Evolutionary conservation across 2,113 vertebrate species (phyloP).

Genomic region (Stomatorhinus ivindoensis): DNA sequence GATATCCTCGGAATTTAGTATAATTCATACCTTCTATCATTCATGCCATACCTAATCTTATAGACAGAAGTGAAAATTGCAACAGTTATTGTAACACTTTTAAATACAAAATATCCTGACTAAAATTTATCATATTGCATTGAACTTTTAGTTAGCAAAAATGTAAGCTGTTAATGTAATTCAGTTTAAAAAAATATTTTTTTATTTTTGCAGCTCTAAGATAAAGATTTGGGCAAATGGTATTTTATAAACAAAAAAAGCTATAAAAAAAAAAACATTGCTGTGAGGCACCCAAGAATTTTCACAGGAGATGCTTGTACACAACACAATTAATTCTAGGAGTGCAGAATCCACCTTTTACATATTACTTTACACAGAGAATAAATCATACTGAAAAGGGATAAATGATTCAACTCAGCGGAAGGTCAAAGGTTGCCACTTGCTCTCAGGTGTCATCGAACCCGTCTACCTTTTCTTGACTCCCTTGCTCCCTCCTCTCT

Average conservation of each 20-base stretch:
- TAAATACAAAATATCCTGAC: background rate
- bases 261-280: background rate
- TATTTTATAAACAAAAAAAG: background rate
- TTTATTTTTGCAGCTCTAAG: background rate
- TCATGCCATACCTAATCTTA: too few species aligned
- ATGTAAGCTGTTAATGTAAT: background rate
- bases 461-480: background rate
- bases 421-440: background rate
- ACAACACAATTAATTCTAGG: background rate
- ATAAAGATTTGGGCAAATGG: background rate
- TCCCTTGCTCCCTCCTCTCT: background rate
- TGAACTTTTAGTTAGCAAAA: background rate
- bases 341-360: background rate
- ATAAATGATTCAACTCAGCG: background rate
- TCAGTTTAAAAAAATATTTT: background rate
- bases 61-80: background rate
- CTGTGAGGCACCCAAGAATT: background rate
- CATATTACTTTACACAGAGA: background rate
- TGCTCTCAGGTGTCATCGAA: background rate
- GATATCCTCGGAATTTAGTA: background rate
- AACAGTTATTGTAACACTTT: background rate
- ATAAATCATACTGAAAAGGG: background rate
- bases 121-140: background rate
- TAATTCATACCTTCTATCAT: background rate
- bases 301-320: background rate